Base-by-base conservation (phyloP, 92 coral and sea anemone genomes). In the Phymanthus crucifer region DNA sequence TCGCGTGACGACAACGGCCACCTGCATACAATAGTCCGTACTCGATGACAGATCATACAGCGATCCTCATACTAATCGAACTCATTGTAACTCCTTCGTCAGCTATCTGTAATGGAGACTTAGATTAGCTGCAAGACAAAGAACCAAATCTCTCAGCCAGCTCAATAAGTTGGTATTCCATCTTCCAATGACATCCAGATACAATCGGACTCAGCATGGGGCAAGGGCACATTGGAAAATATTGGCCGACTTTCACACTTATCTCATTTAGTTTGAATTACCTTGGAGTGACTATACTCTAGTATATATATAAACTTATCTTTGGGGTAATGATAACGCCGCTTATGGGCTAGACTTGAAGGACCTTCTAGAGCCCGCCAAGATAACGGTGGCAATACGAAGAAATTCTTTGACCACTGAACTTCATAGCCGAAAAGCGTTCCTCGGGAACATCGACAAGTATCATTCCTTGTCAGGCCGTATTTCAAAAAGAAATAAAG, bases 1-100 rank as follows among this genome's bases (percentile, higher is more conserved):
- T 61, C 72, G 81, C 81, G 81, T 77, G 81, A 77, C 81, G 65
- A 50, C 68, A 26, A 26, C 68, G 40, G 81, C 64, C 81, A 77
- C 69, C 81, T 77, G 81, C 37, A 16, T 16, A 77, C 37, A 70
- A 77, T 77, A 77, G 56, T 19, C 21, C 29, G 29, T 34, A 61
- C 69, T 34, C 68, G 81, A 77, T 77, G 81, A 77, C 72, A 40
- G 68, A 77, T 77, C 40, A 40, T 47, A 24, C 72, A 61, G 40
- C 50, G 65, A 19, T 35, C 81, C 81, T 23, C 18, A 70, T 37
- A 40, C 32, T 77, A 40, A 38, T 26, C 57, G 47, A 37, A 36
- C 38, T 16, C 13, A 57, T 77, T 77, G 68, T 38, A 77, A 77
- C 72, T 77, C 81, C 72, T 70, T 35, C 48, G 75, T 23, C 46